phyloP scores from a whole-genome alignment of 2,113 vertebrate genomes.

The Orthonyx spaldingii region DNA sequence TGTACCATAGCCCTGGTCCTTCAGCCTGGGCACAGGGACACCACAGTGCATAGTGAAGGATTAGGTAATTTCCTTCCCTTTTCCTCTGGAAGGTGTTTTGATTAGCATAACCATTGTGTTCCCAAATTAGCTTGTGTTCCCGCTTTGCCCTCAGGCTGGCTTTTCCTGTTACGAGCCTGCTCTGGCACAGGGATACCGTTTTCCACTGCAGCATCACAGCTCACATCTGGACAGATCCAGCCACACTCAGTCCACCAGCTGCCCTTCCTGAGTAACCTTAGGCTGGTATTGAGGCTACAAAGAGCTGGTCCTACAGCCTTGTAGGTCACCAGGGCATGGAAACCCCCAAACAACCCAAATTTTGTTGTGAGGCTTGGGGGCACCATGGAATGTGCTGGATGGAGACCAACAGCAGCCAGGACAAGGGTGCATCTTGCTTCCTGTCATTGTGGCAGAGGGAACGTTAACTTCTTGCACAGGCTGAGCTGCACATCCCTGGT shows the following conservation, averaged over 20 bases:
- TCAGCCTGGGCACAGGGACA: background rate
- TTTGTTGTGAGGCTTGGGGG: background rate
- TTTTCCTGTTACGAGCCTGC: background rate
- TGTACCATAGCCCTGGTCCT: background rate
- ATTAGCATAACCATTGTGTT: conserved; percentile 35
- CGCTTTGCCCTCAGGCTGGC: conserved; percentile 10
- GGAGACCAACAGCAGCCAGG: background rate
- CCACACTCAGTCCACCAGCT: background rate
- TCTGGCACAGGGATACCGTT: background rate
- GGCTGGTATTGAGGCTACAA: background rate
- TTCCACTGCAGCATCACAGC: background rate
- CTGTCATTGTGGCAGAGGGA: rapidly evolving
- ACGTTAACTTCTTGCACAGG: background rate
- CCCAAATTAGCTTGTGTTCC: background rate
- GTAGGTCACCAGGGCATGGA: background rate
- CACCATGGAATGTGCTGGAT: background rate
- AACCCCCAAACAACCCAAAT: background rate
- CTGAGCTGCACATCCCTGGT: background rate
- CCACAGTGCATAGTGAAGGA: background rate
- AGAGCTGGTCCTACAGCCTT: background rate
- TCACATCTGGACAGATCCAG: background rate
- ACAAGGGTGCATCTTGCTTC: background rate
- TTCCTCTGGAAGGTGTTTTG: conserved; percentile 40
- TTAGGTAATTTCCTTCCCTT: conserved; percentile 48
- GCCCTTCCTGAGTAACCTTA: background rate